Evolutionary conservation across 2,797 vertebrate genomes (phyloP), one percentile per base, ranked within the genome.

Genomic region (Sylvia borin): DNA sequence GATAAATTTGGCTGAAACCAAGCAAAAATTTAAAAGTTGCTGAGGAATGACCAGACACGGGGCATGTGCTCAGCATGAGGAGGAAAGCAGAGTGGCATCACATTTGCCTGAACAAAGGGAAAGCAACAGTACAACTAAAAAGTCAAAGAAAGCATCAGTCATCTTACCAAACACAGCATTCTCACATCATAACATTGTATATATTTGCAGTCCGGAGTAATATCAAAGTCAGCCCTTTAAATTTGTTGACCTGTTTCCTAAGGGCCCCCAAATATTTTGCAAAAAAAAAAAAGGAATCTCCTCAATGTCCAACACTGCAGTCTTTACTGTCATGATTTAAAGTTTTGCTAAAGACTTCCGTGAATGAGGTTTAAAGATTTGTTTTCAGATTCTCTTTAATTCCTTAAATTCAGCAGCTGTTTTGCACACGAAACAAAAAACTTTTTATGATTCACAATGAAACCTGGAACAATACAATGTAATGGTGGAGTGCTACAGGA

Each of bases 41-140:
- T 68, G 66, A 91, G 66, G 43, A 90, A 80, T 58, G 13, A 86
- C 55, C 58, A 72, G 61, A 48, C 45, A 65, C 0, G 0, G 0
- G 0, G 31, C 2, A 0, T 27, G 9, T 48, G 75, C 48, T 73
- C 54, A 54, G 68, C 38, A 5, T 15, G 72, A 61, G 0, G 0
- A 70, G 22, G 36, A 79, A 61, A 75, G 20, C 25, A 71, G 53
- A 40, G 19, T 74, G 57, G 24, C 16, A 42, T 27, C 34, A 16
- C 0, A 0, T 66, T 36, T 79, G 27, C 16, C 32, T 43, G 13
- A 40, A 67, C 27, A n/a, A 76, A 73, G 26, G 58, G 14, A 75
- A 40, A 54, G n/a, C 7, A 83, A 45, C 1, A 7, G 15, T 14
- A 72, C 38, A 58, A 14, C n/a, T 53, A 54, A 54, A 51, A 48